These are phyloP conservation scores for Brassicogethes aeneus DNA, from an alignment of 2,888 invertebrate species.

Conservation along the genomic window DNA sequence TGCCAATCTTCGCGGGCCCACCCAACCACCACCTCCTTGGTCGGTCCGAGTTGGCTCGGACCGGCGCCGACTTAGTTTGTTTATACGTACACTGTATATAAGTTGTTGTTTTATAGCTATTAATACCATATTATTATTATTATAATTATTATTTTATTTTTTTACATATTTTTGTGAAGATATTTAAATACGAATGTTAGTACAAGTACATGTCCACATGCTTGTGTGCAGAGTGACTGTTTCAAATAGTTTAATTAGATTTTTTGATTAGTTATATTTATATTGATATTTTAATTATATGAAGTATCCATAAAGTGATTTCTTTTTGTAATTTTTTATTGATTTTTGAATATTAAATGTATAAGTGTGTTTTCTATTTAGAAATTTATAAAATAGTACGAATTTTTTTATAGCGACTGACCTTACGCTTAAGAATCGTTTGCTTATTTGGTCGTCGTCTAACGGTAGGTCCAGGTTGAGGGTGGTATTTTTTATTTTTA, in stretches of 20 bases:
- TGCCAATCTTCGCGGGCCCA: constrained; percentile 28
- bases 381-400: constrained; percentile 40
- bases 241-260: constrained; percentile 40
- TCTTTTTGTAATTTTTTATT: constrained; percentile 37
- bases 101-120: constrained; percentile 45
- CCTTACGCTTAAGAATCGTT: constrained; percentile 32
- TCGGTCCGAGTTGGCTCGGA: constrained; percentile 15
- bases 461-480: constrained; percentile 19
- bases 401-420: constrained; percentile 34
- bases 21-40: constrained; percentile 21
- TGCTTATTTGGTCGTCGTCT: constrained; percentile 30
- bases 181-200: constrained; percentile 44
- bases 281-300: constrained; percentile 41
- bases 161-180: constrained; percentile 46
- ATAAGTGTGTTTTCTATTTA: constrained; percentile 43
- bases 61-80: constrained; percentile 35
- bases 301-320: constrained; percentile 36
- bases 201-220: constrained; percentile 40
- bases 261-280: constrained; percentile 41
- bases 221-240: constrained; percentile 41
- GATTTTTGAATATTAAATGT: constrained; percentile 40
- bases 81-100: constrained; percentile 41
- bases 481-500: constrained; percentile 20
- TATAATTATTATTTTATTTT: constrained; percentile 45
- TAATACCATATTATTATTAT: constrained; percentile 40